phyloP scores from a whole-genome alignment of 1,140 invertebrate genomes.

The Dendroctonus ponderosae region DNA sequence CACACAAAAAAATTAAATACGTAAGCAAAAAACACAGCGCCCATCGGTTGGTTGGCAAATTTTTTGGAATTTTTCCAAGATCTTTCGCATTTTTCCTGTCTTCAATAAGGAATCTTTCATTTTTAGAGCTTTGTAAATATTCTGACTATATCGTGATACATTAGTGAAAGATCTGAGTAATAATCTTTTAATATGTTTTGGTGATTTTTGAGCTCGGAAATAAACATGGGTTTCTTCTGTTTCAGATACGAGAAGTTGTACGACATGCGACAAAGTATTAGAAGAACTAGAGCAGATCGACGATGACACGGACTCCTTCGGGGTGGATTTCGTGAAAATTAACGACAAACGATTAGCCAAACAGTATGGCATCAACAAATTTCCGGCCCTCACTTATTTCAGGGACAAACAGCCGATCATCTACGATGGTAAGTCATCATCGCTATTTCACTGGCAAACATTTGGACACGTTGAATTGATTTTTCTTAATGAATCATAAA shows the following conservation, averaged over 20 bases:
- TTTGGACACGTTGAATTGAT: no score
- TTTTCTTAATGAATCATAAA: no score
- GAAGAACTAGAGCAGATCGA: constrained; percentile 91
- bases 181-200: no score
- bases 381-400: constrained; percentile 92
- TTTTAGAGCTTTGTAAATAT: neutral
- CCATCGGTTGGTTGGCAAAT: neutral
- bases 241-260: constrained; percentile 85
- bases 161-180: no score
- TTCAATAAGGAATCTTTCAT: neutral
- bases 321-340: constrained; percentile 92
- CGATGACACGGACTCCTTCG: constrained; percentile 90
- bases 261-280: constrained; percentile 87
- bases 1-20: no score
- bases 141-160: neutral
- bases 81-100: neutral
- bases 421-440: constrained; percentile 71
- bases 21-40: no score
- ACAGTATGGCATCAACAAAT: constrained; percentile 90
- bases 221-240: constrained; percentile 28
- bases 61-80: neutral
- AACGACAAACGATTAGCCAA: constrained; percentile 94
- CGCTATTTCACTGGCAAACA: neutral
- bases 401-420: constrained; percentile 90
- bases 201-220: no score